Evolutionary conservation across 2,888 invertebrate species (phyloP).

Genomic region (Folsomia candida): DNA sequence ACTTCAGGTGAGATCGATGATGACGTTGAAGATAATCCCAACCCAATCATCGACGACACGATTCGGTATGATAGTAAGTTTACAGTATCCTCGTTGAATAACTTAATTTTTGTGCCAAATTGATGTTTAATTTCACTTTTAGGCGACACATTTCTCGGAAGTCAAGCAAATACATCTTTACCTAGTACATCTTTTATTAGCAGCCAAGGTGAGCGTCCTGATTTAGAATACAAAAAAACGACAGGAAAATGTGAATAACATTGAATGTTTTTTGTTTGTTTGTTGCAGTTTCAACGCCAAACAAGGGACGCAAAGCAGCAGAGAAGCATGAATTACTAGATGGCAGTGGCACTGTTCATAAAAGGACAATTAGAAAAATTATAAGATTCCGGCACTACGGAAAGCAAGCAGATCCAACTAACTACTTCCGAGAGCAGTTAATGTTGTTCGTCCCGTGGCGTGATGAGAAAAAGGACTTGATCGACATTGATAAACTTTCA

Average conservation of each 20-base stretch:
- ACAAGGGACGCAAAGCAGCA: not conserved
- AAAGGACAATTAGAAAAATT: constrained; percentile 20
- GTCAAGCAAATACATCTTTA: too few species aligned
- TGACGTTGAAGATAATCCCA: not conserved
- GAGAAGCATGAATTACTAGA: not conserved
- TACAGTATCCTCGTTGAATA: too few species aligned
- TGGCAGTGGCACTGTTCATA: not conserved
- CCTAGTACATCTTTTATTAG: too few species aligned
- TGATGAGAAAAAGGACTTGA: constrained; percentile 40
- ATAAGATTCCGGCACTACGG: constrained; percentile 30
- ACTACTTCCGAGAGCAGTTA: constrained; percentile 47
- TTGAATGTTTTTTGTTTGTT: too few species aligned
- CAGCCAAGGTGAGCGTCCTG: too few species aligned
- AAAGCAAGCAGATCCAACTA: constrained; percentile 28
- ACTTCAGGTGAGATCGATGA: not conserved
- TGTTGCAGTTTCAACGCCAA: not conserved
- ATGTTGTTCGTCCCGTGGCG: constrained; percentile 49
- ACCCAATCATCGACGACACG: not conserved
- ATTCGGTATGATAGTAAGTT: too few species aligned
- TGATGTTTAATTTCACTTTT: too few species aligned
- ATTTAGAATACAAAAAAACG: too few species aligned
- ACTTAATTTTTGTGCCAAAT: too few species aligned
- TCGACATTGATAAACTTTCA: constrained; percentile 21
- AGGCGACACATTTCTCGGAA: too few species aligned
- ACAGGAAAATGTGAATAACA: too few species aligned